These are phyloP conservation scores for Gymnothorax reevesii DNA, from an alignment of 2,797 vertebrate genomes.

Conservation along the genomic window DNA sequence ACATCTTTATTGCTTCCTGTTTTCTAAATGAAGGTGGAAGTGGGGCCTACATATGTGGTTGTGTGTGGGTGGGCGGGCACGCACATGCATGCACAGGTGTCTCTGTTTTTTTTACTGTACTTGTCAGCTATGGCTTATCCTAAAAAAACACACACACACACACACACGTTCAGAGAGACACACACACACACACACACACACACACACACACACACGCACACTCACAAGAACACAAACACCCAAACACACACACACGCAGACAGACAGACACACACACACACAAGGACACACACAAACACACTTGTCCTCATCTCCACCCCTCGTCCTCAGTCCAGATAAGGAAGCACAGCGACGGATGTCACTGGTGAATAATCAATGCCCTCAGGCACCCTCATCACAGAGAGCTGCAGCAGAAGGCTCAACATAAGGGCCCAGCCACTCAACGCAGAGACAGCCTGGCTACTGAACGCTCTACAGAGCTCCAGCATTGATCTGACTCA, in stretches of 20 bases:
- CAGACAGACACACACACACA: slow-evolving; percentile 15
- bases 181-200: slow-evolving; percentile 20
- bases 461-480: background rate
- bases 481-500: background rate
- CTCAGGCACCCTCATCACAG: background rate
- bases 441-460: background rate
- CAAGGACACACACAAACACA: background rate
- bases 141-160: too few relatives aligned
- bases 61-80: background rate
- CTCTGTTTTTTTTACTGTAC: too few relatives aligned
- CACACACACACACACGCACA: slow-evolving; percentile 17
- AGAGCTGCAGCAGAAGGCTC: background rate
- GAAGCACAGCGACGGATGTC: too few relatives aligned
- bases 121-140: too few relatives aligned
- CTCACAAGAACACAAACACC: background rate
- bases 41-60: background rate
- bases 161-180: too few relatives aligned
- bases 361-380: background rate
- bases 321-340: background rate
- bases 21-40: background rate
- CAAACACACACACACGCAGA: background rate
- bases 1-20: slow-evolving; percentile 2
- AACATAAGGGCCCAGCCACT: too few relatives aligned
- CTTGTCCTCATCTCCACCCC: background rate
- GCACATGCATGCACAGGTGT: too few relatives aligned